Base-by-base conservation (phyloP, 2,113 vertebrate genomes). In the Hemibagrus wyckioides region DNA sequence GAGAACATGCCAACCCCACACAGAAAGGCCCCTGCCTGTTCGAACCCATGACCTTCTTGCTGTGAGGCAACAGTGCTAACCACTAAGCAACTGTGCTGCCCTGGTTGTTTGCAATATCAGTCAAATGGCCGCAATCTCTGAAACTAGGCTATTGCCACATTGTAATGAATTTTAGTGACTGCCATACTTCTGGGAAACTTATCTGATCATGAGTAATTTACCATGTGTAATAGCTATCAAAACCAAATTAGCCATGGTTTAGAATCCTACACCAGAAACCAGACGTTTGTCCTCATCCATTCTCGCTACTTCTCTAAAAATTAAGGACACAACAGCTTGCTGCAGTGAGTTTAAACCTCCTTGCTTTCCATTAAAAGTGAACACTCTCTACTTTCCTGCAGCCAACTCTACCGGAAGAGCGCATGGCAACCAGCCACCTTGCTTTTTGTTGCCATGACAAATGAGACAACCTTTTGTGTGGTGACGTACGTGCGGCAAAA, bases 391-490 rank as follows among this genome's bases (percentile, higher is more conserved):
- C 81, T 84, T 87, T 69, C 5, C 41, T 9, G 82, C 73, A 84
- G 50, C 54, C 89, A 90, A 57, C 59, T 61, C 83, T 87, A 87
- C 85, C 83, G 85, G 87, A 75, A 85, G 41, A 54, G 85, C n/a
- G 14, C 88, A 82, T 89, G 81, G 88, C 84, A 90, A 85, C 85
- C 61, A 48, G 48, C 73, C 69, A 85, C n/a, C 52, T 83, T 85
- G 71, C 48, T 39, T 39, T 33, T 76, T 87, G 83, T 83, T 85
- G 83, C 80, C 81, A 90, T 85, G 73, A 87, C 54, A 83, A 79
- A 90, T 75, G 44, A 87, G 86, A 81, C 67, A 83, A 88, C 61
- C 54, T 84, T 87, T 88, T 87, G 79, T 87, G 67, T 39, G 41
- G 85, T 88, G 85, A 90, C 76, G 67, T 85, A 63, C 59, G 11